Evolutionary conservation across 30 jellyfish, hydroid and myxozoan species (phyloP).

Genomic region (Aurelia sp.): DNA sequence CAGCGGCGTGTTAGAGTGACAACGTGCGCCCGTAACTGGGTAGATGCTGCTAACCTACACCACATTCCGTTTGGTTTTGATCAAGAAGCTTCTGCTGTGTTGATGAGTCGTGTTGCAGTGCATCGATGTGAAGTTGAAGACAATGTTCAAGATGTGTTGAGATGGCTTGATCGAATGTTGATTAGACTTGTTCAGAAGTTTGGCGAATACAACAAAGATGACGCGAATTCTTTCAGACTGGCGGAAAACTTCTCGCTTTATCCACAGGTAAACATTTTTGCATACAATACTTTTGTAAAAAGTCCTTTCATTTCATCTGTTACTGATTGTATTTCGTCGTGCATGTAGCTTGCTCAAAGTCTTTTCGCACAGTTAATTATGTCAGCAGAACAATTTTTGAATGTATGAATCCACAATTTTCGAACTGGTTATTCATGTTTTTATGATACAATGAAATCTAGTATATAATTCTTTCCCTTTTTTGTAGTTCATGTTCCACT

Average conservation of each 20-base stretch:
- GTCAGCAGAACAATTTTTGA: no score
- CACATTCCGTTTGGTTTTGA: constrained; percentile 92
- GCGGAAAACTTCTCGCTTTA: constrained; percentile 94
- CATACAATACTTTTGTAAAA: no score
- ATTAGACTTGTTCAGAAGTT: constrained; percentile 91
- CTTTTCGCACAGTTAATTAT: no score
- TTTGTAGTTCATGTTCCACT: constrained; percentile 96
- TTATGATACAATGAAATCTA: no score
- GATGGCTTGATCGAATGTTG: constrained; percentile 98
- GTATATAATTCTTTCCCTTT: not conserved
- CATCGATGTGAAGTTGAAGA: constrained; percentile 98
- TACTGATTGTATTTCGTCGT: no score
- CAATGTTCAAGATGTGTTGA: constrained; percentile 95
- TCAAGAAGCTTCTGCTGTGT: constrained; percentile 99
- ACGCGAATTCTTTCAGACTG: constrained; percentile 85
- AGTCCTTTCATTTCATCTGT: no score
- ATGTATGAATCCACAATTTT: no score
- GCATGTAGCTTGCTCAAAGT: no score
- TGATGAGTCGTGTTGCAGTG: constrained; percentile 98
- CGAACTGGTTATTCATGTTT: no score
- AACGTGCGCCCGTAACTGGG: constrained; percentile 99
- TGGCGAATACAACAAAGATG: constrained; percentile 96
- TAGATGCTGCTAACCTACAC: constrained; percentile 93
- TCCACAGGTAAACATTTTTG: constrained; percentile 86
- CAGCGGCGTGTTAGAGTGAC: constrained; percentile 97